Evolutionary conservation across 2,888 invertebrate species (phyloP).

Genomic region (Melanostoma mellinum): DNA sequence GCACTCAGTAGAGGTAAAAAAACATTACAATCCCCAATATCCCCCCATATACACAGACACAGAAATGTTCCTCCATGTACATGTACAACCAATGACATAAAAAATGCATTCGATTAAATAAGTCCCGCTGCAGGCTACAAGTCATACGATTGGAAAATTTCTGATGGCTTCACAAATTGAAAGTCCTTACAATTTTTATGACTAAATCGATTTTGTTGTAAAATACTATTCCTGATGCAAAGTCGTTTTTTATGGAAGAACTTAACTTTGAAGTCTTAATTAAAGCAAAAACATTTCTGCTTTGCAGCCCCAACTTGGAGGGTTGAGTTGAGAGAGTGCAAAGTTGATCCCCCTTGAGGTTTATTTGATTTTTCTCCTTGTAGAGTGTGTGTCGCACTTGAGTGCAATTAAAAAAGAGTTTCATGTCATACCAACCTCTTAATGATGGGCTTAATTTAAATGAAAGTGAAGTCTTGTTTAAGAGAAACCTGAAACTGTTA

Average conservation of each 20-base stretch:
- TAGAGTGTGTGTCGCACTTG: conserved; percentile 1
- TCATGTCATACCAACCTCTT: conserved; percentile 1
- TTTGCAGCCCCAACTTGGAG: not conserved
- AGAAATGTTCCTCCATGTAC: not conserved
- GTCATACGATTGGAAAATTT: conserved; percentile 24
- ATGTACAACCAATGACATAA: conserved; percentile 17
- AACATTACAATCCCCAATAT: not conserved
- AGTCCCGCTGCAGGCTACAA: conserved; percentile 9
- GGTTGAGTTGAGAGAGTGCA: too few species aligned
- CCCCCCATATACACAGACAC: not conserved
- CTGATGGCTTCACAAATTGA: conserved; percentile 61
- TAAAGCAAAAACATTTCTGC: conserved; percentile 1
- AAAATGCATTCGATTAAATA: conserved; percentile 61
- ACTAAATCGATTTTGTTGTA: not conserved
- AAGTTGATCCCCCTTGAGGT: too few species aligned
- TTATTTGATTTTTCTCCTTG: not conserved
- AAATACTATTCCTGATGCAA: not conserved
- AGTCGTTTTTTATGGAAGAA: not conserved
- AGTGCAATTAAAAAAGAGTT: conserved; percentile 30
- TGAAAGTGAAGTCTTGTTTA: conserved; percentile 1
- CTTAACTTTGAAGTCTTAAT: conserved; percentile 13
- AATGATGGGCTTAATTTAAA: conserved; percentile 20
- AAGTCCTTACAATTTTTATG: conserved; percentile 25
- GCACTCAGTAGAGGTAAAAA: conserved; percentile 13
- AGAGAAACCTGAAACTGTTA: conserved; percentile 7